Evolutionary conservation across 2,888 invertebrate species (phyloP).

Genomic region (Zaprionus obscuricornis): DNA sequence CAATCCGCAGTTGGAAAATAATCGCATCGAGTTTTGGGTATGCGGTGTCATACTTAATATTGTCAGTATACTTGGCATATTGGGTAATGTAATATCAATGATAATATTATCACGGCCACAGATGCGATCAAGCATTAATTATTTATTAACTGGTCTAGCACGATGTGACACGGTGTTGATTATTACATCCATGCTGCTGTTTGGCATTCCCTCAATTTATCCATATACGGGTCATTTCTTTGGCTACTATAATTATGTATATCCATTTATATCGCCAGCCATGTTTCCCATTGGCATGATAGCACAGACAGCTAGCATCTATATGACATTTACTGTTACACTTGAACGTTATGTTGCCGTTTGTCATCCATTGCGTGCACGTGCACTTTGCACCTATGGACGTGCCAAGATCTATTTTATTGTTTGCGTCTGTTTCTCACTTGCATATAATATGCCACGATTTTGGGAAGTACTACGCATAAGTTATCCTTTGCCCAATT

Average conservation of each 20-base stretch:
- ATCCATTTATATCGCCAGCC: constrained; percentile 91
- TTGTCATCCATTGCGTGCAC: constrained; percentile 93
- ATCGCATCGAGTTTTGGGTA: constrained; percentile 90
- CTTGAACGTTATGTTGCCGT: constrained; percentile 97
- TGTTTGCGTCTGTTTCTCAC: constrained; percentile 90
- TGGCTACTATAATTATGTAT: constrained; percentile 90
- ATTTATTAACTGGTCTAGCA: constrained; percentile 95
- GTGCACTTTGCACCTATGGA: constrained; percentile 95
- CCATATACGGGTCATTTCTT: constrained; percentile 91
- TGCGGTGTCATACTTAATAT: constrained; percentile 92
- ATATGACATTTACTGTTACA: constrained; percentile 94
- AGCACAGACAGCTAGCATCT: constrained; percentile 96
- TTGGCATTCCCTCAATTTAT: constrained; percentile 93
- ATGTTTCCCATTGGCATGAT: constrained; percentile 93
- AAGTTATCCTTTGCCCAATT: constrained; percentile 76
- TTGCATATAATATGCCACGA: constrained; percentile 93
- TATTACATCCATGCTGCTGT: constrained; percentile 92
- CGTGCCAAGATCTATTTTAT: constrained; percentile 93
- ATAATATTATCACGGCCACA: constrained; percentile 95
- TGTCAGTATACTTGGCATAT: constrained; percentile 92
- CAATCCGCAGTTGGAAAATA: constrained; percentile 74
- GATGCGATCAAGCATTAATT: constrained; percentile 98
- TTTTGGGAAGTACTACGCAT: constrained; percentile 88
- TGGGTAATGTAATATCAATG: constrained; percentile 95
- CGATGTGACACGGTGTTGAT: constrained; percentile 96